Evolutionary conservation across 2,888 invertebrate genomes (phyloP).

Genomic region (Chydorus sphaericus): DNA sequence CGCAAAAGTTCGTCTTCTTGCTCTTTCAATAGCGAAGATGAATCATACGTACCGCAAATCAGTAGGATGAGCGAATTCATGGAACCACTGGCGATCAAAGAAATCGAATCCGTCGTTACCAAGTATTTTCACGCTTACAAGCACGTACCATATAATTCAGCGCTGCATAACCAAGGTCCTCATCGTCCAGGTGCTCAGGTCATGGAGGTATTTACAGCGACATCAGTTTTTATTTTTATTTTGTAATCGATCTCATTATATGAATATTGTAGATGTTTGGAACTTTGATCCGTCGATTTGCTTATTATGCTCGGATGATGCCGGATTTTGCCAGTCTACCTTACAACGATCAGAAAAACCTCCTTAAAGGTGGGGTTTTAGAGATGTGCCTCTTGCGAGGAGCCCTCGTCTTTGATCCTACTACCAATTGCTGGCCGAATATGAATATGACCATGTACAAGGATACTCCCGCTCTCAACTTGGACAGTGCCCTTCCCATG

Average conservation of each 20-base stretch:
- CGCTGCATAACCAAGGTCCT: constrained; percentile 3
- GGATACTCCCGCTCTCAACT: constrained; percentile 22
- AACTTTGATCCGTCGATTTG: constrained; percentile 25
- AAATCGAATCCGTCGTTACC: constrained; percentile 23
- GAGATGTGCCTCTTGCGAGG: constrained; percentile 33
- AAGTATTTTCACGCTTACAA: constrained; percentile 23
- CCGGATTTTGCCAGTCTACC: constrained; percentile 23
- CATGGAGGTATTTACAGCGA: constrained; percentile 18
- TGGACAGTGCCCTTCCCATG: constrained; percentile 24
- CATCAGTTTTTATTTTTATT: not conserved
- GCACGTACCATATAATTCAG: constrained; percentile 22
- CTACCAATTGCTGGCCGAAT: constrained; percentile 24
- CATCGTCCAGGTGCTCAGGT: constrained; percentile 21
- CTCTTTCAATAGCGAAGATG: not conserved
- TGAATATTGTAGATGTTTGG: constrained; percentile 26
- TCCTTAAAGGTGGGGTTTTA: constrained; percentile 29
- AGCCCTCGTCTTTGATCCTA: constrained; percentile 29
- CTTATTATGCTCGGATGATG: constrained; percentile 24
- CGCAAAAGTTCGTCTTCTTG: not conserved
- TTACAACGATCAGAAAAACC: constrained; percentile 23
- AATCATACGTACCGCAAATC: constrained; percentile 21
- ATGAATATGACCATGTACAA: constrained; percentile 21
- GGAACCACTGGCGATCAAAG: constrained; percentile 20
- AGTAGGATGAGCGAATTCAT: constrained; percentile 20
- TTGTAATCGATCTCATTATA: too few relatives aligned